Base-by-base conservation (phyloP, 1,140 invertebrate species). In the Acromyrmex echinatior region DNA sequence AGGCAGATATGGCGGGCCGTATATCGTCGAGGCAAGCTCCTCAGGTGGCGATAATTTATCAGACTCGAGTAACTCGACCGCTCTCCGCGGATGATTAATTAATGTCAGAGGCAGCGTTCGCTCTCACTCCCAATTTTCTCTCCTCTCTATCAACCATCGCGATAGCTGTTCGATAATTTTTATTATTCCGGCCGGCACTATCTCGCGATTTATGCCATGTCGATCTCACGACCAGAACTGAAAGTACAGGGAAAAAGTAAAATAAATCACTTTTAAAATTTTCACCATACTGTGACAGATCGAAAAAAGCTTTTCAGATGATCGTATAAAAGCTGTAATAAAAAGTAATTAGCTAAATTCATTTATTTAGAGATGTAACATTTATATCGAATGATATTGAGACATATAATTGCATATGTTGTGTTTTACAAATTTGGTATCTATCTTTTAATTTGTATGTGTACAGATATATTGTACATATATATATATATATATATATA, bases 41-140 rank as follows among this genome's bases (percentile, higher is more conserved):
- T 87, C 87, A 86, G 87, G 77, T 87, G 80, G 88, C 88, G 90
- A 92, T 88, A 91, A 90, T 90, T 90, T 86, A 90, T 91, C 87
- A 81, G 90, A 85, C 70, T 87, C 76, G 63, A 91, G 87, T 91
- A 88, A 91, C 90, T 88, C 60, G 70, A 25, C 80, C 51, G 49
- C 65, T 65, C 45, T 70, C 28, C 31, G 51, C 16, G 62, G 14
- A 88, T 90, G 88, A 91, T 91, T 91, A 91, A 91, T 91, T 91
- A 91, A 88, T 89, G 87, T 77, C 89, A 84, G 86, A 65, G 35
- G 66, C 90, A 70, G 87, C 49, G 16, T 18, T 31, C 51, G 39
- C 58, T 60, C 45, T 9, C 65, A 60, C 39, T 77, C 25, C 9
- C 7, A 58, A 60, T 51, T 71, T 49, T 58, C 68, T 79, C 45